Evolutionary conservation across 2,888 invertebrate genomes (phyloP).

Genomic region (Rhagium mordax): DNA sequence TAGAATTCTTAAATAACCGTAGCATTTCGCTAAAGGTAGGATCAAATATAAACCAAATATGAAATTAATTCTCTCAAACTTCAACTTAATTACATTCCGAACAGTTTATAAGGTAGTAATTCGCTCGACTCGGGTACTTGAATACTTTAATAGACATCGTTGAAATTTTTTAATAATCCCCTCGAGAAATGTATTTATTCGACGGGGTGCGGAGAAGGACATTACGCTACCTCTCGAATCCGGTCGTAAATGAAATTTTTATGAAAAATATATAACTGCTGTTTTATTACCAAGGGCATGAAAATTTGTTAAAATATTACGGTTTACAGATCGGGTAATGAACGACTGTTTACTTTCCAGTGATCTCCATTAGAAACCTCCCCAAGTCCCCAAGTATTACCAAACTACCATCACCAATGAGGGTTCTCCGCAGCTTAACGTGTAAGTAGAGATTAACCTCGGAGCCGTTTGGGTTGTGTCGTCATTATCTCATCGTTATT

Average conservation of each 20-base stretch:
- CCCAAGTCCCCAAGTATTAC: background rate
- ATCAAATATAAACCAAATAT: background rate
- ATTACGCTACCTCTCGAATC: background rate
- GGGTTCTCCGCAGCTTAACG: constrained; percentile 12
- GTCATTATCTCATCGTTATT: constrained; percentile 16
- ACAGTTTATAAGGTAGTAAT: background rate
- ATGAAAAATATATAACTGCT: background rate
- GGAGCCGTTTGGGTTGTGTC: background rate
- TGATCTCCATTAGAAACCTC: too few relatives aligned
- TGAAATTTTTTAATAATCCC: background rate
- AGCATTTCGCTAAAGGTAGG: background rate
- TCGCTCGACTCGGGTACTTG: background rate
- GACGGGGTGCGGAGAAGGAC: background rate
- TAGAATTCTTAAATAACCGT: background rate
- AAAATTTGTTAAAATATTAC: too few relatives aligned
- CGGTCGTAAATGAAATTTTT: background rate
- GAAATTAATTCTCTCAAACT: background rate
- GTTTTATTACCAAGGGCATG: background rate
- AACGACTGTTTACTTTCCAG: constrained; percentile 1
- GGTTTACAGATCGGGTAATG: too few relatives aligned
- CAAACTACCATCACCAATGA: background rate
- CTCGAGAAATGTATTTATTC: background rate
- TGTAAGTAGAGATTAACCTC: constrained; percentile 5
- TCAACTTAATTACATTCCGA: background rate
- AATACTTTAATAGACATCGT: background rate